Evolutionary conservation across 2,113 vertebrate genomes (phyloP), one percentile per base, ranked within the genome.

Genomic region (Oreochromis aureus): DNA sequence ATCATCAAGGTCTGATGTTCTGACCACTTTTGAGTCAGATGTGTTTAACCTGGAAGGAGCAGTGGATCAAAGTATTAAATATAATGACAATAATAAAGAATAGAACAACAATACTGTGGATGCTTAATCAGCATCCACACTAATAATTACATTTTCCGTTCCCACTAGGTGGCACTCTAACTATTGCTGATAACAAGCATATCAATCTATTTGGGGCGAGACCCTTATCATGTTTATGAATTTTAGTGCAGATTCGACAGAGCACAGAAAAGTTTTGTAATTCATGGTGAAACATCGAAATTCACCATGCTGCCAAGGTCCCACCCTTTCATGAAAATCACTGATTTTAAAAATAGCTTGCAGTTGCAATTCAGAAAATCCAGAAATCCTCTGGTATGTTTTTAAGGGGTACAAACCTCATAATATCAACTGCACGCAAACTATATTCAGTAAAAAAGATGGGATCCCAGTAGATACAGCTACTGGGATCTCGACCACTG

Each of bases 361-460:
- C 6, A 58, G 22, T 58, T 58, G 3, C 0, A 58, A 58, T 58
- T 58, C 10, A 7, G 55, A 58, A 58, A 58, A 58, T 58, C 22
- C 55, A 58, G 55, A 27, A n/a, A n/a, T 58, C 55, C 6, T 27
- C 55, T 59, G 24, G 4, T 4, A 59, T 30, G 2, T 30, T 59
- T 59, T 30, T 30, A 30, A 16, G 2, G 4, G 56, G 24, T 59
- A 59, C 56, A 59, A 59, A 59, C 56, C 1, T 30, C 24, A 27
- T 59, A 59, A 1, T 16, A 30, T 30, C 24, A 59, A 59, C 56
- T 30, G 24, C 24, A 59, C 0, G 0, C 0, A 59, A 59, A 30
- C 3, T 8, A 59, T 16, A 58, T 15, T 30, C 56, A 30, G 24
- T 59, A 58, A 30, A 58, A 56, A 27, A 13, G 4, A 58, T 15